Percentiles rank a stretch among this genome's conserved stretches.
Evolutionary conservation across 2,113 vertebrate species (phyloP).

Genomic region (Pica pica): DNA sequence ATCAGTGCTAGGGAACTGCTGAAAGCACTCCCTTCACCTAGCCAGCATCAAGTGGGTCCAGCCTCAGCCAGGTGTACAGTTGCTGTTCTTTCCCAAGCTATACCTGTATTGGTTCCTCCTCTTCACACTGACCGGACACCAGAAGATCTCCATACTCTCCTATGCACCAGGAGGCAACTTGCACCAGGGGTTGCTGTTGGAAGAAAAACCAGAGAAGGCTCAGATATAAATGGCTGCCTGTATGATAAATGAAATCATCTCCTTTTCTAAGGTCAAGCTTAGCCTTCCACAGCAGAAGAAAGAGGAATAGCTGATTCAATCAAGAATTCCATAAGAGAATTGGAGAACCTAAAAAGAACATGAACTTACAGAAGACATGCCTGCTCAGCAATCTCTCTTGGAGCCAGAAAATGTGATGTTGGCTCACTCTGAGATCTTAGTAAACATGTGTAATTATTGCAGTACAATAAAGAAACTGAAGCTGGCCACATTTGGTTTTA

Average conservation of each 20-base stretch:
- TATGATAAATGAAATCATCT: not conserved
- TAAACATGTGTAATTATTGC: not conserved
- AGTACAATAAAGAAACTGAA: not conserved
- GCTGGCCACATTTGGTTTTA: constrained; percentile 14
- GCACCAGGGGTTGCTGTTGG: constrained; percentile 91
- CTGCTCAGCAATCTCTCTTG: not conserved
- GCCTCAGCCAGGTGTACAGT: not conserved
- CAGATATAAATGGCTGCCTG: not conserved
- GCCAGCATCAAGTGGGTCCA: not conserved
- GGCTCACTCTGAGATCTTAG: not conserved
- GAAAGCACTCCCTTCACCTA: not conserved
- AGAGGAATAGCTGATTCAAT: not conserved
- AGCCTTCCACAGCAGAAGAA: not conserved
- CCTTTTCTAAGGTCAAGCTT: not conserved
- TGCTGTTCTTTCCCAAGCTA: not conserved
- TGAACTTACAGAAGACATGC: not conserved
- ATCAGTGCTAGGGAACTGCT: not conserved
- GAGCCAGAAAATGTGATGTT: not conserved
- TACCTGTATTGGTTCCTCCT: constrained; percentile 98
- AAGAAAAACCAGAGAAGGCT: not conserved
- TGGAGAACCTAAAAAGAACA: not conserved
- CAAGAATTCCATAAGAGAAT: not conserved
- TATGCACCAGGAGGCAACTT: constrained; percentile 98
- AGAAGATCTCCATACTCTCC: constrained; percentile 98
- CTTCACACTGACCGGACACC: constrained; percentile 96